phyloP scores from a whole-genome alignment of 2,113 vertebrate genomes.

The Hyaena hyaena region DNA sequence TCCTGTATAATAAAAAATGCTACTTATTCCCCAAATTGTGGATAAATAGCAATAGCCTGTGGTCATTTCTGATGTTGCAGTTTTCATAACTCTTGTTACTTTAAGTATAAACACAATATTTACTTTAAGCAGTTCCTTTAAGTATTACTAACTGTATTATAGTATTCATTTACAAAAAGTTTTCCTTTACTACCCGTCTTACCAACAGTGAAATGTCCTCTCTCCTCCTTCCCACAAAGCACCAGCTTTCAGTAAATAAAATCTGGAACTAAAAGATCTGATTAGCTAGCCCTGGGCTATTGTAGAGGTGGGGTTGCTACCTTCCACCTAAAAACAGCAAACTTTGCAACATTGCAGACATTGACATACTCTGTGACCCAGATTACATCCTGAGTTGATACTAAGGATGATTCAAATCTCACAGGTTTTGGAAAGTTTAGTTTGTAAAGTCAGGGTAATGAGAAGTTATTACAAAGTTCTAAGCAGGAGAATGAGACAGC shows the following conservation, averaged over 20 bases:
- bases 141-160: neutral
- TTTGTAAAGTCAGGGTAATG: neutral
- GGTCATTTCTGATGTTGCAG: slow-evolving; percentile 57
- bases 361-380: neutral
- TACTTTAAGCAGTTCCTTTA: slow-evolving; percentile 7
- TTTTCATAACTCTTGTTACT: slow-evolving; percentile 32
- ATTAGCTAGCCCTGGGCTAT: neutral
- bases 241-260: slow-evolving; percentile 23
- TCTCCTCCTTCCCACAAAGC: neutral
- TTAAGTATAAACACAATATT: slow-evolving; percentile 47
- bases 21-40: slow-evolving; percentile 1
- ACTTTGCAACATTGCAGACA: neutral
- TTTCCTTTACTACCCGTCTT: neutral
- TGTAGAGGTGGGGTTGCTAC: neutral
- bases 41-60: slow-evolving; percentile 64
- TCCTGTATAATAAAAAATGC: neutral
- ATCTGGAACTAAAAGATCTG: neutral
- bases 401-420: neutral
- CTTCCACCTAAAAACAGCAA: slow-evolving; percentile 6
- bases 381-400: neutral
- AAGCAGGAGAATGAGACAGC: neutral
- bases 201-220: neutral
- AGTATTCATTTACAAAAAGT: neutral
- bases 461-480: neutral
- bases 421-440: neutral